Percentiles rank a stretch among this genome's conserved stretches.
These are phyloP conservation scores for Illadopsis cleaveri DNA, from an alignment of 2,113 vertebrate species.

Conservation along the genomic window DNA sequence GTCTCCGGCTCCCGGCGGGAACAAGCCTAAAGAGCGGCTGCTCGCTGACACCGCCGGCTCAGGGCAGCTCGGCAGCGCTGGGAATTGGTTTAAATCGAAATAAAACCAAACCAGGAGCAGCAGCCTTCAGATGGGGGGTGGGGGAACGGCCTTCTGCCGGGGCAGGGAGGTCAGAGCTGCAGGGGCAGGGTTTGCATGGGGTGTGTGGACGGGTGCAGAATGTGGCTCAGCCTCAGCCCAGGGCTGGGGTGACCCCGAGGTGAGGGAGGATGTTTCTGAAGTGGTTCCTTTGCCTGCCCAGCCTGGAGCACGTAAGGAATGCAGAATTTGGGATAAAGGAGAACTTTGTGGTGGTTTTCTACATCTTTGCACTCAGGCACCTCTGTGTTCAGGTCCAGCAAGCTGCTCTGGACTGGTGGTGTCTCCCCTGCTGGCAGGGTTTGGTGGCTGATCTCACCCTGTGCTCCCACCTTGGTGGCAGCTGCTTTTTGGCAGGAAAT, in stretches of 20 bases:
- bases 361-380: accelerated
- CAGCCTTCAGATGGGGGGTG: background rate
- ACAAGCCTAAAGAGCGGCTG: background rate
- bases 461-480: background rate
- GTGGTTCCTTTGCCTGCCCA: background rate
- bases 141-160: background rate
- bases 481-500: background rate
- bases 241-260: background rate
- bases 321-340: background rate
- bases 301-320: background rate
- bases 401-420: background rate
- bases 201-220: accelerated
- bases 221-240: background rate
- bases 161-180: background rate
- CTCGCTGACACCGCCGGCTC: background rate
- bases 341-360: background rate
- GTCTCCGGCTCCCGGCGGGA: background rate
- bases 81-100: background rate
- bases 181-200: background rate
- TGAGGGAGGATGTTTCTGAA: background rate
- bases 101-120: background rate
- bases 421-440: background rate
- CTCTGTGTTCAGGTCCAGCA: background rate
- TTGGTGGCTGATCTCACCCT: background rate
- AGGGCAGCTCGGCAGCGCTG: background rate